A percentile compares a stretch with the other conserved stretches of the same genome.
These are phyloP conservation scores for Ceramica pisi DNA, from an alignment of 2,888 invertebrate species.

Conservation along the genomic window DNA sequence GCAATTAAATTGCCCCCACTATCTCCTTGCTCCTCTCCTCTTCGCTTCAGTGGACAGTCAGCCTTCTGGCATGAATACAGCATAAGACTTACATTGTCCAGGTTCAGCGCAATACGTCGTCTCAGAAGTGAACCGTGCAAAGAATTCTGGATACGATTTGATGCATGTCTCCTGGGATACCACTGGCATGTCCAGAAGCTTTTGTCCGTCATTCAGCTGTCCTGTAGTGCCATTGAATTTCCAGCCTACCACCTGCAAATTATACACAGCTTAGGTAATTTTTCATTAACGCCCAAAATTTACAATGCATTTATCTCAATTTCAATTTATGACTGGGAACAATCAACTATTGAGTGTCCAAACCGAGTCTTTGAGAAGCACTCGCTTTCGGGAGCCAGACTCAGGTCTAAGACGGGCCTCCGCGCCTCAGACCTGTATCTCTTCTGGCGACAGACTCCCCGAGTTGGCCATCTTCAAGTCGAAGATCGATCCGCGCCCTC, in stretches of 20 bases:
- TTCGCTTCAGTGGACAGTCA: too few relatives aligned
- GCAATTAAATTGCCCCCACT: too few relatives aligned
- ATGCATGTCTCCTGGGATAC: conserved; percentile 22
- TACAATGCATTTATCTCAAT: too few relatives aligned
- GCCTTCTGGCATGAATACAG: background rate
- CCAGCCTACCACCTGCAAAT: conserved; percentile 15
- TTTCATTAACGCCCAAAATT: background rate
- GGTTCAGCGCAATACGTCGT: conserved; percentile 17
- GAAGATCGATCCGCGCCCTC: too few relatives aligned
- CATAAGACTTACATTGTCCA: background rate
- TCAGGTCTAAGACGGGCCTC: too few relatives aligned
- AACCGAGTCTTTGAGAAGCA: background rate
- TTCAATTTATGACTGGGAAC: background rate
- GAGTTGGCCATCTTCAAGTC: too few relatives aligned
- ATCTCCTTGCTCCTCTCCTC: too few relatives aligned
- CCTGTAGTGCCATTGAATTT: background rate
- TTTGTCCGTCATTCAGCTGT: background rate
- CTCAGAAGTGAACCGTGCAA: background rate
- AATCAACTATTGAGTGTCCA: background rate
- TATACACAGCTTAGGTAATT: background rate
- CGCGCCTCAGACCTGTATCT: too few relatives aligned
- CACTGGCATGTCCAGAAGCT: conserved; percentile 10
- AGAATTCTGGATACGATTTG: conserved; percentile 7
- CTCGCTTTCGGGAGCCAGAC: too few relatives aligned
- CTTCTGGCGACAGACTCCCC: too few relatives aligned